Conservation (phyloP, 2,797 vertebrate species). For the Poecile montanus region DNA sequence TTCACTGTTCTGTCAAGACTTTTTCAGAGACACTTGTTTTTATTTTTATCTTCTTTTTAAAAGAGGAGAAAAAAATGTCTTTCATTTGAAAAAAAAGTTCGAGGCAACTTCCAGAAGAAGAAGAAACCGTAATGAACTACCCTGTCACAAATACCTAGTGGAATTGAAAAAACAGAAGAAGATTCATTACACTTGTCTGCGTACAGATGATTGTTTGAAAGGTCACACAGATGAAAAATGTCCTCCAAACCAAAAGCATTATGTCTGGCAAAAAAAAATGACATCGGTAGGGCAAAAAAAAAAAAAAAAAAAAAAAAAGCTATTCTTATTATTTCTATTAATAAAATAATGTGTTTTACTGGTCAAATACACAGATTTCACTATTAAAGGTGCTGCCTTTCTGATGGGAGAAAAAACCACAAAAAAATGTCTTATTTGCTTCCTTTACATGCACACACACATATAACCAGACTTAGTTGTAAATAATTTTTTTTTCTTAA, state of each 20-base stretch:
- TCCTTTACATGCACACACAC: not conserved
- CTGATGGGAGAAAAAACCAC: not conserved
- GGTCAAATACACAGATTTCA: not conserved
- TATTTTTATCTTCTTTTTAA: not conserved
- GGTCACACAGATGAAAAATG: slow-evolving; percentile 26
- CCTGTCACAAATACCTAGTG: slow-evolving; percentile 13
- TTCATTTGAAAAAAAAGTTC: not conserved
- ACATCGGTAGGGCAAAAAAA: not conserved
- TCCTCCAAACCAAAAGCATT: not conserved
- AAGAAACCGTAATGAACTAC: slow-evolving; percentile 3
- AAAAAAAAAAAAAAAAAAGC: not conserved
- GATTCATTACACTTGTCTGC: slow-evolving; percentile 33
- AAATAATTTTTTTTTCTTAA: not conserved
- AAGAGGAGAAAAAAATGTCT: accelerated
- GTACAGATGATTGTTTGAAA: slow-evolving; percentile 37
- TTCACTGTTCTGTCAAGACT: not conserved
- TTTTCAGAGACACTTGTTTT: not conserved
- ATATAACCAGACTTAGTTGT: not conserved
- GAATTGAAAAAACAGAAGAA: slow-evolving; percentile 9
- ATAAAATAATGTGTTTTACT: not conserved
- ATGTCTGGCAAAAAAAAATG: not conserved
- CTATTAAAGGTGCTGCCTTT: not conserved
- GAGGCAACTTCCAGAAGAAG: not conserved
- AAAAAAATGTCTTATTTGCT: not conserved
- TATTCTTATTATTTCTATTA: not conserved